phyloP scores from a whole-genome alignment of 2,888 invertebrate genomes.

The Drosophila ezoana region DNA sequence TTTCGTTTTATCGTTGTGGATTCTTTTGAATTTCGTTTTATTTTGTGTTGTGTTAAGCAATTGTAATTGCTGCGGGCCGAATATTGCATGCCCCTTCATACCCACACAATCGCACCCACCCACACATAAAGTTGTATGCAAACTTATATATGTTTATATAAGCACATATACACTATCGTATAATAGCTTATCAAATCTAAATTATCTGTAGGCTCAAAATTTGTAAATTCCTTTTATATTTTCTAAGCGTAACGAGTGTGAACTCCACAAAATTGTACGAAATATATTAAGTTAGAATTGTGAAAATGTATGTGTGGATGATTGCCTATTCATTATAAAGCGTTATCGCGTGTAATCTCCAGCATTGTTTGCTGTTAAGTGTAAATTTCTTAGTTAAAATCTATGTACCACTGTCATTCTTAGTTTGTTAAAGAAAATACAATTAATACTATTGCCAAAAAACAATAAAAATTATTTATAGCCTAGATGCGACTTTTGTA shows the following conservation, averaged over 20 bases:
- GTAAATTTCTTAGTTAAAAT: conserved; percentile 52
- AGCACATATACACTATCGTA: conserved; percentile 26
- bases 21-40: conserved; percentile 31
- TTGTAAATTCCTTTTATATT: conserved; percentile 61
- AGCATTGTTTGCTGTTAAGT: conserved; percentile 34
- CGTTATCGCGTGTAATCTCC: conserved; percentile 40
- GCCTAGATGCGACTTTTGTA: conserved; percentile 4
- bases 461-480: conserved; percentile 43
- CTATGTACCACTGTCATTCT: conserved; percentile 36
- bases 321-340: conserved; percentile 1
- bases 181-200: conserved; percentile 51
- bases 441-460: conserved; percentile 45
- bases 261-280: conserved; percentile 63
- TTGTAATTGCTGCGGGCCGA: conserved; percentile 16
- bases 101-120: background rate
- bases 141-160: conserved; percentile 37
- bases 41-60: conserved; percentile 17
- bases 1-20: conserved; percentile 34
- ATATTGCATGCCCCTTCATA: background rate
- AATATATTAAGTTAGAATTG: conserved; percentile 53
- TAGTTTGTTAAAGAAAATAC: conserved; percentile 35
- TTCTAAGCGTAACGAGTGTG: conserved; percentile 49
- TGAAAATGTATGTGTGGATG: conserved; percentile 21
- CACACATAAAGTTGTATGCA: conserved; percentile 19
- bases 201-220: conserved; percentile 64